phyloP scores from a whole-genome alignment of 1,140 invertebrate genomes.

The Andrena cerasifolii region DNA sequence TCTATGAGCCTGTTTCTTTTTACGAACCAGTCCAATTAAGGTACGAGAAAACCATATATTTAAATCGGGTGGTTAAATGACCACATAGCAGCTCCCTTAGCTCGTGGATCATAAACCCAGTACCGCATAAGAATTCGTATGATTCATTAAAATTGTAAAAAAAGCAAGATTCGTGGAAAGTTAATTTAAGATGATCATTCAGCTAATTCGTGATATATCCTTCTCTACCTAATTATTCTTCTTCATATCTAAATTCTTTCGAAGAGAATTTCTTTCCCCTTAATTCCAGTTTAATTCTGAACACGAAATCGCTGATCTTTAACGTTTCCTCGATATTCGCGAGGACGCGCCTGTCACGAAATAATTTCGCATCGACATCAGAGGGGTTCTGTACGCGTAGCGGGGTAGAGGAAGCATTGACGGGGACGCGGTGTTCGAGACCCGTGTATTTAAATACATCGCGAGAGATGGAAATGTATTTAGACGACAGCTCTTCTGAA shows the following conservation, averaged over 20 bases:
- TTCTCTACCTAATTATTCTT: no score
- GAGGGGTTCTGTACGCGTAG: neutral
- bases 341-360: slow-evolving; percentile 1
- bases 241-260: neutral
- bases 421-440: slow-evolving; percentile 49
- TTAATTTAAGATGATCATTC: no score
- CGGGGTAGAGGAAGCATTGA: slow-evolving; percentile 42
- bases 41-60: no score
- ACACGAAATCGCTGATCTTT: slow-evolving; percentile 4
- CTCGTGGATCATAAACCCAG: no score
- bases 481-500: slow-evolving; percentile 69
- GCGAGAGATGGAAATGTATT: slow-evolving; percentile 72
- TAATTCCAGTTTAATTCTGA: neutral
- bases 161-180: no score
- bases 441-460: slow-evolving; percentile 73
- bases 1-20: no score
- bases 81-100: no score
- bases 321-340: neutral
- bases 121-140: no score
- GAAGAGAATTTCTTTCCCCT: neutral
- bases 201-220: no score
- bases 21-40: no score
- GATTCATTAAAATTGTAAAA: no score
- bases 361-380: slow-evolving; percentile 41
- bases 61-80: no score